Base-by-base conservation (phyloP, 2,113 vertebrate species). In the Nothoprocta pentlandii region DNA sequence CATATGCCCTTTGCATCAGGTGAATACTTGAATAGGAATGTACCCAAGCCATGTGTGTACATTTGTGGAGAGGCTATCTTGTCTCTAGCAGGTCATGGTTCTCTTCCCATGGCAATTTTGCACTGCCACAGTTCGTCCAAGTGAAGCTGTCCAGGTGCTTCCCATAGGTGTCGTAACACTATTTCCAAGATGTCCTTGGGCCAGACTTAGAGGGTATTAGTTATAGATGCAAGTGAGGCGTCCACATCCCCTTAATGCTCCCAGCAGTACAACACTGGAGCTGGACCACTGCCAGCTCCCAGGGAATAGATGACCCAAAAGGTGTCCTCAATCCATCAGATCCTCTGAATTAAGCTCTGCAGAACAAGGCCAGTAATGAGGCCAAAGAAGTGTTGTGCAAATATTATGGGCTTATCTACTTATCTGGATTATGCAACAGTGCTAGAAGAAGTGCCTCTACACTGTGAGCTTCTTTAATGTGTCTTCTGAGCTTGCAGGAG, bases 391-490 rank as follows among this genome's bases (percentile, higher is more conserved):
- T 61, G 90, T 78, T 95, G 91, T 90, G 94, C 90, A 96, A 94
- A 93, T 93, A 90, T 80, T 84, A 42, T 75, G 70, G 68, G 81
- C 73, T 96, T 94, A 96, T 88, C 91, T 88, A 14, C 87, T 96
- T 91, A 97, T 80, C 85, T 87, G 87, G 79, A 83, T 95, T 97
- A 96, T 62, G 90, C 94, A 97, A 97, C 82, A 94, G 92, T 80
- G 80, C 92, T 84, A 87, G 87, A 81, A 93, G 86, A 80, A 78
- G 56, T 80, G 79, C 92, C 73, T 71, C 94, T 92, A 92, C 91
- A 82, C 90, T 84, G 53, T 80, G 80, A 94, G 89, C 83, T 93
- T 85, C 83, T 96, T 75, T 68, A 68, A 68, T 64, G 87, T 3
- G 9, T 78, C 94, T 95, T 70, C 80, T 36, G 77, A 88, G 90